These are phyloP conservation scores for Acanthosepion lycidas DNA, from an alignment of 2,888 invertebrate species.

Conservation along the genomic window DNA sequence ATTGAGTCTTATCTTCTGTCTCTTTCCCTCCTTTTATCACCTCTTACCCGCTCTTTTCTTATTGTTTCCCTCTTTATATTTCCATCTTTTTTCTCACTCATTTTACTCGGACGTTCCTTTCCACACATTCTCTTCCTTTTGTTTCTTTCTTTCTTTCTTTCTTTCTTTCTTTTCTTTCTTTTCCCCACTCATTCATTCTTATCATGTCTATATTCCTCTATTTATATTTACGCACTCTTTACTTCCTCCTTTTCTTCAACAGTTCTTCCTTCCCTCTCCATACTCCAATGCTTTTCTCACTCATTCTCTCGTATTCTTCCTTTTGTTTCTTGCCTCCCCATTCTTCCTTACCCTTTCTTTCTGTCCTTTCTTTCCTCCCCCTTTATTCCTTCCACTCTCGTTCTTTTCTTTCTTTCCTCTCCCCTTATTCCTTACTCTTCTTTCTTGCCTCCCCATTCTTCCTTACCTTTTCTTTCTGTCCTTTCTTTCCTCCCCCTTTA, in stretches of 20 bases:
- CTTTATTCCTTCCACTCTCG: too few species aligned
- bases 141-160: background rate
- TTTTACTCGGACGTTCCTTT: background rate
- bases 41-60: background rate
- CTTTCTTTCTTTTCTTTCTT: background rate
- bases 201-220: background rate
- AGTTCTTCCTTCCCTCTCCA: too few species aligned
- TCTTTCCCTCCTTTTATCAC: background rate
- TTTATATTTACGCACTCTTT: too few species aligned
- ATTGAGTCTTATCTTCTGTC: background rate
- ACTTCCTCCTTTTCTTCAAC: background rate
- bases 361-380: background rate
- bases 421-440: too few species aligned
- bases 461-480: fast-evolving
- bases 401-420: too few species aligned
- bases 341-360: background rate
- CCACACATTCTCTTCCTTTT: background rate
- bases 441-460: too few species aligned
- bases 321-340: background rate
- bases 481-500: background rate
- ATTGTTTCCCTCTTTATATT: background rate
- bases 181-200: background rate
- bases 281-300: too few species aligned
- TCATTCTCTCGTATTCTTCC: background rate
- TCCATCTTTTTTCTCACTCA: background rate